Percentiles rank a stretch among this genome's conserved stretches.
Conservation (phyloP, 2,797 vertebrate species). For the Fistularia commersonii region DNA sequence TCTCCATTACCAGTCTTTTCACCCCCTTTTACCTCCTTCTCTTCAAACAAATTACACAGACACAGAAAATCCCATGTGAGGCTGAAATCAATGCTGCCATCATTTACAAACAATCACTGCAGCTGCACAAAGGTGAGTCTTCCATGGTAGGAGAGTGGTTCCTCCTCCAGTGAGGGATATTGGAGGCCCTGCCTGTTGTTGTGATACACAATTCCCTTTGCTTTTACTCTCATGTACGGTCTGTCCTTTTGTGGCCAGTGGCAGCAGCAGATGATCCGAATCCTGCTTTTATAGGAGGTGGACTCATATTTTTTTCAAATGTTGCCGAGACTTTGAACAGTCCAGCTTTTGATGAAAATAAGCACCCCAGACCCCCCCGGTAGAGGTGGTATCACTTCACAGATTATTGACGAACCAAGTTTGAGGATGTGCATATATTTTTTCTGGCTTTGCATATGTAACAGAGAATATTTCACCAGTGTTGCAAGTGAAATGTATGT, state of each 20-base stretch:
- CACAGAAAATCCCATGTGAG: constrained; percentile 32
- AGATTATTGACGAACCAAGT: too few relatives aligned
- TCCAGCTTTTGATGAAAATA: too few relatives aligned
- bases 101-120: constrained; percentile 52
- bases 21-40: constrained; percentile 43
- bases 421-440: too few relatives aligned
- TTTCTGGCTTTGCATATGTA: too few relatives aligned
- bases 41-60: constrained; percentile 49
- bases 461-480: too few relatives aligned
- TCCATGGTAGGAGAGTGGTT: constrained; percentile 14
- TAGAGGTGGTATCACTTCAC: too few relatives aligned
- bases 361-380: too few relatives aligned
- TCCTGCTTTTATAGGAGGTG: too few relatives aligned
- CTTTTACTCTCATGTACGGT: constrained; percentile 5
- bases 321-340: too few relatives aligned
- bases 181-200: constrained; percentile 29
- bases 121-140: constrained; percentile 41
- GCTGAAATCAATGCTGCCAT: constrained; percentile 52
- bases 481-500: too few relatives aligned
- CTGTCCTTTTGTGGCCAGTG: background rate
- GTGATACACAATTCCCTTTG: constrained; percentile 21
- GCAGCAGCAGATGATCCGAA: too few relatives aligned
- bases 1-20: constrained; percentile 42
- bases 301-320: too few relatives aligned
- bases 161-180: constrained; percentile 26